Evolutionary conservation across 2,888 invertebrate genomes (phyloP).

Genomic region (Drosophila macrospina): DNA sequence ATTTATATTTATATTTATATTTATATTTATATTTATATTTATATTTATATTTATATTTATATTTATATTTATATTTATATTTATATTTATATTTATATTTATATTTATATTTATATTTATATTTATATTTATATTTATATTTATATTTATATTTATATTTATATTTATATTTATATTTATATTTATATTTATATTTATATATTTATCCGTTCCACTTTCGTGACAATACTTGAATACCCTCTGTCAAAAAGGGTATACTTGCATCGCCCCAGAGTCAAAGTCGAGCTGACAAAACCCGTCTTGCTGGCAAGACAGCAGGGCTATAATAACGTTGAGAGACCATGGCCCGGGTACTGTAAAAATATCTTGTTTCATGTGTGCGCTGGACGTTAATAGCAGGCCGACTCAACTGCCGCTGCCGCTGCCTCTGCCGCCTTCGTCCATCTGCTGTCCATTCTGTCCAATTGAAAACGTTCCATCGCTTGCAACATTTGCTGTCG

Average conservation of each 20-base stretch:
- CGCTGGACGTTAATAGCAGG: slow-evolving; percentile 81
- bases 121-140: no score
- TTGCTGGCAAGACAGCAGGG: slow-evolving; percentile 23
- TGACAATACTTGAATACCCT: no score
- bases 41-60: no score
- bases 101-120: no score
- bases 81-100: no score
- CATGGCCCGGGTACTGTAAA: slow-evolving; percentile 67
- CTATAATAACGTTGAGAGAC: slow-evolving; percentile 63
- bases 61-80: no score
- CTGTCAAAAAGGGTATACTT: slow-evolving; percentile 25
- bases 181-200: no score
- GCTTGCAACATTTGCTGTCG: slow-evolving; percentile 7
- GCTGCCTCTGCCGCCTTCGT: slow-evolving; percentile 9
- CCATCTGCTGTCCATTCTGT: slow-evolving; percentile 14
- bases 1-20: no score
- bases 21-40: no score
- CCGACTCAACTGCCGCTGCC: slow-evolving; percentile 29
- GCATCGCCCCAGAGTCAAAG: slow-evolving; percentile 67
- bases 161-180: no score
- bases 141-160: no score
- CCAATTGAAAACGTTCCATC: slow-evolving; percentile 36
- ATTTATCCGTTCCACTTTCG: no score
- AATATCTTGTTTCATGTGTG: slow-evolving; percentile 82
- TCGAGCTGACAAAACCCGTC: slow-evolving; percentile 61